Base-by-base conservation (phyloP, 2,888 invertebrate species). In the Hermaeophaga mercurialis region DNA sequence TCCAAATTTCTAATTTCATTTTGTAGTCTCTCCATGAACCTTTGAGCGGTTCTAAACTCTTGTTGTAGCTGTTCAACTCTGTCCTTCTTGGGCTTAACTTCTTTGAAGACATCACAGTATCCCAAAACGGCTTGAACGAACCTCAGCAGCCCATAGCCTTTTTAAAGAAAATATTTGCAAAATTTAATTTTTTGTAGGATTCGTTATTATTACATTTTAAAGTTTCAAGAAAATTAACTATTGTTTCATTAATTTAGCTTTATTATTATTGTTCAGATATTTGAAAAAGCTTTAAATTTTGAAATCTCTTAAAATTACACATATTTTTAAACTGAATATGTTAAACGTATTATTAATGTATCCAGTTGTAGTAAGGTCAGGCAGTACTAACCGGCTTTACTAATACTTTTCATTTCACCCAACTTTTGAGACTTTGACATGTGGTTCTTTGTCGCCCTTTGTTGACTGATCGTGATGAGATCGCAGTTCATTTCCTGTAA, bases 401-500 rank as follows among this genome's bases (percentile, higher is more conserved):
- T 94, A 63, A 94, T 89, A 15, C 79, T 80, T 62, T 86, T 85
- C 93, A 96, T 94, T 44, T 91, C 90, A 38, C 91, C 91, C 19
- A 93, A 73, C 66, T 89, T 88, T 60, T 84, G 85, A 14, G 84
- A 83, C 53, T 79, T 82, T 67, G 89, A 90, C 84, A 91, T 84
- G 70, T 91, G 90, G 0, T 84, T 79, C 59, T 85, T 87, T 6
- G 89, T 87, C 1, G 83, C 82, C 64, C 85, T 85, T 9, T 88
- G 85, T 73, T 91, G 90, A 8, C 80, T 81, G 63, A 83, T 81
- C 0, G 90, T 90, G 58, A 92, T 86, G 3, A 84, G 81, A 69
- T 91, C 88, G 68, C 86, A 90, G 73, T 96, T 91, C 88, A 96
- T 88, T 75, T 94, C 92, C 77, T 89, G 89, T 26, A 96, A 80